Conservation (phyloP, 2,888 invertebrate species). For the Orthosia gothica region DNA sequence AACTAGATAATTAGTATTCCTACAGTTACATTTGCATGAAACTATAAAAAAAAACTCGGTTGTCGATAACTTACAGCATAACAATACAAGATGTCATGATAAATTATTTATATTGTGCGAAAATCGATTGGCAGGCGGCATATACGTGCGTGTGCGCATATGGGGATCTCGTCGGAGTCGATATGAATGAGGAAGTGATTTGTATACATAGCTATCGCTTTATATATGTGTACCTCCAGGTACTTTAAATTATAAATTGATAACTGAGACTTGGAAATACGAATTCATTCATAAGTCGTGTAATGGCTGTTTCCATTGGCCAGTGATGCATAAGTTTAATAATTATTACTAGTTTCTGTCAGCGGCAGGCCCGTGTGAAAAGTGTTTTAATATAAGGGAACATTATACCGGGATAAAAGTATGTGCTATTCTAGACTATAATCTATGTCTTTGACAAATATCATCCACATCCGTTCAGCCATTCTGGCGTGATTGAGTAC, state of each 20-base stretch:
- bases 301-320: neutral
- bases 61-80: slow-evolving; percentile 14
- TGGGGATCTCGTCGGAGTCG: slow-evolving; percentile 26
- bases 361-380: too few relatives aligned
- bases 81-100: slow-evolving; percentile 45
- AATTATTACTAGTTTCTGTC: too few relatives aligned
- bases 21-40: slow-evolving; percentile 22
- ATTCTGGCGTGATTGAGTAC: too few relatives aligned
- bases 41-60: slow-evolving; percentile 41
- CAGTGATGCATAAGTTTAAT: neutral
- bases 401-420: too few relatives aligned
- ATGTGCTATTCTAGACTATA: too few relatives aligned
- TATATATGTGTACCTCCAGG: neutral
- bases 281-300: slow-evolving; percentile 38
- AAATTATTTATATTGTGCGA: slow-evolving; percentile 63
- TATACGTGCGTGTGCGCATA: slow-evolving; percentile 51
- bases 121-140: slow-evolving; percentile 47
- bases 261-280: slow-evolving; percentile 5
- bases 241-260: slow-evolving; percentile 38
- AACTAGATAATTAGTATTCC: slow-evolving; percentile 26
- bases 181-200: slow-evolving; percentile 57
- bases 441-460: too few relatives aligned
- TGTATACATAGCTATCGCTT: slow-evolving; percentile 39
- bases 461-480: too few relatives aligned
- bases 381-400: too few relatives aligned